Percentiles rank a stretch among this genome's conserved stretches.
Conservation (phyloP, 2,113 vertebrate genomes). For the Tringa solitaria region DNA sequence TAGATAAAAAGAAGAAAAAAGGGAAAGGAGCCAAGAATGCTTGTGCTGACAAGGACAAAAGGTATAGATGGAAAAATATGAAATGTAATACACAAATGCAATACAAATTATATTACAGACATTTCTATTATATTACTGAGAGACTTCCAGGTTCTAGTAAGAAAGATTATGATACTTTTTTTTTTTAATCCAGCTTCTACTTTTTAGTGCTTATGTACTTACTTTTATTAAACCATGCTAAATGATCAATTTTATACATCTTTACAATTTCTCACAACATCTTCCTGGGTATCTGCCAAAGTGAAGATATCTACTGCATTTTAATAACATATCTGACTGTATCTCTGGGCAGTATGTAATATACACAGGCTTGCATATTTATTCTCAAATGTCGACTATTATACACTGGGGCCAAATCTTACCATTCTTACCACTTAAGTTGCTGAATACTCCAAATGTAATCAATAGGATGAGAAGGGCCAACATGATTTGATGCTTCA, state of each 20-base stretch:
- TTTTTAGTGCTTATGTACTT: not conserved
- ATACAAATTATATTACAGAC: conserved; percentile 23
- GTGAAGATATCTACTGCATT: not conserved
- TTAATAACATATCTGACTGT: not conserved
- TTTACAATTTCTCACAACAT: not conserved
- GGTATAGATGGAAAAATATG: not conserved
- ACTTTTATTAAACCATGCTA: not conserved
- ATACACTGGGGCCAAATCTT: not conserved
- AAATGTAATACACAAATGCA: conserved; percentile 29
- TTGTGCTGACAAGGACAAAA: conserved; percentile 45
- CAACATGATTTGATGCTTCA: not conserved
- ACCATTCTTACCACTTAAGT: not conserved
- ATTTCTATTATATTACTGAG: not conserved
- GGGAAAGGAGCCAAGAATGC: not conserved
- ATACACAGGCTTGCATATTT: rapidly evolving
- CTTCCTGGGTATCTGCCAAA: not conserved
- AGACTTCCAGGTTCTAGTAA: not conserved
- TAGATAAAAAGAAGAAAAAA: not conserved
- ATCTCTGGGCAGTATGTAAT: not conserved
- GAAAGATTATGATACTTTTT: not conserved
- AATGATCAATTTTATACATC: not conserved
- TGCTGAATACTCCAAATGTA: not conserved
- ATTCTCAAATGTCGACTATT: not conserved
- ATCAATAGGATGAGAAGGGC: not conserved
- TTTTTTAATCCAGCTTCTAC: not conserved